phyloP scores from a whole-genome alignment of 2,888 invertebrate species.

The Aphodius sticticus region DNA sequence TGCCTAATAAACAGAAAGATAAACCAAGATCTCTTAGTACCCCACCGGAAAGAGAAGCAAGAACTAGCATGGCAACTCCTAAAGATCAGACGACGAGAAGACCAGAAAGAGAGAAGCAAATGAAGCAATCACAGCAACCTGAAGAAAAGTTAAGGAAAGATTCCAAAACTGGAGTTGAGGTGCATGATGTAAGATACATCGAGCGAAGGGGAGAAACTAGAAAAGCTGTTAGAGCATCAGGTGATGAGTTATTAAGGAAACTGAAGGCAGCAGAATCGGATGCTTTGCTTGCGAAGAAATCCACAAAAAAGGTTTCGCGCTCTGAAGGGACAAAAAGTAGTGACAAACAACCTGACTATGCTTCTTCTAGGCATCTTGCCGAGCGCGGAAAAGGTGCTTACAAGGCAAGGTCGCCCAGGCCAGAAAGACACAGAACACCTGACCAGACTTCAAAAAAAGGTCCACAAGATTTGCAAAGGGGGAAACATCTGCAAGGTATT shows the following conservation, averaged over 20 bases:
- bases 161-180: not conserved
- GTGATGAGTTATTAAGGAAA: not conserved
- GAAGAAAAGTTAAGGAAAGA: not conserved
- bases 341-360: not conserved
- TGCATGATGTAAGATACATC: not conserved
- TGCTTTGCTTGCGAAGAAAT: not conserved
- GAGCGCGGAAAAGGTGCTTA: not conserved
- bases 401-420: not conserved
- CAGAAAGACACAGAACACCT: not conserved
- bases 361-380: not conserved
- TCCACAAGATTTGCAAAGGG: not conserved
- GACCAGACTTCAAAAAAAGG: not conserved
- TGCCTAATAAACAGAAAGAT: not conserved
- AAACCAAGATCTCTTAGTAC: not conserved
- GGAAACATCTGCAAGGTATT: not conserved
- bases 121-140: not conserved
- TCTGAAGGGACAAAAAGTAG: not conserved
- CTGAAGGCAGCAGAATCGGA: not conserved
- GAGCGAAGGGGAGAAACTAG: not conserved
- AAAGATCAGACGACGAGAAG: not conserved
- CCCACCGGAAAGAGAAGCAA: not conserved
- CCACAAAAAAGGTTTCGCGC: not conserved
- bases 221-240: not conserved
- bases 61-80: not conserved
- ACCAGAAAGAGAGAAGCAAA: not conserved